phyloP scores from a whole-genome alignment of 2,113 vertebrate species.

The Ochotona curzoniae region DNA sequence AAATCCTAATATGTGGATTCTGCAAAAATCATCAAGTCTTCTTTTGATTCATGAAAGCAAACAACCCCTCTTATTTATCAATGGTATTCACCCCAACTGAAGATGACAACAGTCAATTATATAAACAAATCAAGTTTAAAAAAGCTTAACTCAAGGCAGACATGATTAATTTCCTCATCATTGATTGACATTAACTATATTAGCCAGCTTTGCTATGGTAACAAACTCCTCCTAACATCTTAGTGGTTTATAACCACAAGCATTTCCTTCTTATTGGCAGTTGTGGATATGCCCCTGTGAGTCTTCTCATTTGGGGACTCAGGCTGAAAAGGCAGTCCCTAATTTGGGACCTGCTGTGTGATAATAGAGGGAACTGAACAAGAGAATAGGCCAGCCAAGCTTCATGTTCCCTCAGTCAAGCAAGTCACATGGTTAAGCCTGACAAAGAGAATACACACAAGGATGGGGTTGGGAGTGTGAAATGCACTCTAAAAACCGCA shows the following conservation, averaged over 20 bases:
- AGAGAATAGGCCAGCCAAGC: background rate
- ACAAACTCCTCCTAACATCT: conserved; percentile 65
- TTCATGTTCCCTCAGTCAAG: background rate
- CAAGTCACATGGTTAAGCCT: background rate
- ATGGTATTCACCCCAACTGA: conserved; percentile 74
- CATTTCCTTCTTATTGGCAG: conserved; percentile 51
- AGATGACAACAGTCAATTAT: conserved; percentile 81
- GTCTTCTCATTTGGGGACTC: background rate
- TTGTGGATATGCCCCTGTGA: background rate
- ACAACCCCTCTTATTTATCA: conserved; percentile 77
- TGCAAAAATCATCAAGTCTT: conserved; percentile 54
- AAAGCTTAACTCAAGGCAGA: conserved; percentile 76
- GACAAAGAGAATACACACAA: background rate
- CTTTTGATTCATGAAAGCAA: conserved; percentile 70
- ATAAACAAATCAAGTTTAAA: conserved; percentile 79
- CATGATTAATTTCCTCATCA: conserved; percentile 79
- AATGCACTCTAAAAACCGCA: background rate
- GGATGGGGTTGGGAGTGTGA: background rate
- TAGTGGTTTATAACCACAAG: conserved; percentile 30
- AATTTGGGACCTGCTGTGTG: conserved; percentile 19
- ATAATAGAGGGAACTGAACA: background rate
- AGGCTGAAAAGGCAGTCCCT: conserved; percentile 23
- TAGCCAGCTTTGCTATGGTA: conserved; percentile 75
- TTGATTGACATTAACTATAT: conserved; percentile 77
- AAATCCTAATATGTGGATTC: conserved; percentile 45